These are phyloP conservation scores for Eubasilissa splendida DNA, from an alignment of 2,888 invertebrate genomes.

Conservation along the genomic window DNA sequence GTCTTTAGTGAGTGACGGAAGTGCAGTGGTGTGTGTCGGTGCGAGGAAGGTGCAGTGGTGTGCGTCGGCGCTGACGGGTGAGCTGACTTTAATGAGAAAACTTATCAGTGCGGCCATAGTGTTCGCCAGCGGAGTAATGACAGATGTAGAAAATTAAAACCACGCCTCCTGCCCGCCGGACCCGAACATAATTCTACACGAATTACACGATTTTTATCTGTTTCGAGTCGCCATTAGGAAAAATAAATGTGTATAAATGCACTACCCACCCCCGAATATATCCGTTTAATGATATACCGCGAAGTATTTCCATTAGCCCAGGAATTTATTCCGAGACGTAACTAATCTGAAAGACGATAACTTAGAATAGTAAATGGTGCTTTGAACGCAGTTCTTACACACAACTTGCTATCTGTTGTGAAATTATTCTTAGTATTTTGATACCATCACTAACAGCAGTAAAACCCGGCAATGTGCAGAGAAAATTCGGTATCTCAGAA, in stretches of 20 bases:
- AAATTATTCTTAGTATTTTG: no score
- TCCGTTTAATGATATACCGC: constrained; percentile 12
- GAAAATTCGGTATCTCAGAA: no score
- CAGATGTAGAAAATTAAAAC: constrained; percentile 54
- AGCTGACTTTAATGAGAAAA: constrained; percentile 34
- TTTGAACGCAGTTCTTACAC: no score
- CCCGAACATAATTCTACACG: background rate
- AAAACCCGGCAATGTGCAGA: no score
- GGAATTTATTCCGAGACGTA: background rate
- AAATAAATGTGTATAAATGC: constrained; percentile 1
- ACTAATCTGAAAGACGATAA: no score
- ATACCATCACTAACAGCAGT: no score
- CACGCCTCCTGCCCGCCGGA: constrained; percentile 42
- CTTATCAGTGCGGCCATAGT: constrained; percentile 29
- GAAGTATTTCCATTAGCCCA: constrained; percentile 14
- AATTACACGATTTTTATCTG: background rate
- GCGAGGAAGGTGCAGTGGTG: background rate
- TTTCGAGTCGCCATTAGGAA: background rate
- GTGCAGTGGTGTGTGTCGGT: no score
- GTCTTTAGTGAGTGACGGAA: no score
- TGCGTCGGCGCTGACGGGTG: background rate
- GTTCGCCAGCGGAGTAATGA: constrained; percentile 45
- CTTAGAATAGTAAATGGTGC: no score
- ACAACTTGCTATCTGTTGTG: no score
- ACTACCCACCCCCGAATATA: background rate